Conservation (phyloP, 2,797 vertebrate genomes). For the Zalophus californianus region DNA sequence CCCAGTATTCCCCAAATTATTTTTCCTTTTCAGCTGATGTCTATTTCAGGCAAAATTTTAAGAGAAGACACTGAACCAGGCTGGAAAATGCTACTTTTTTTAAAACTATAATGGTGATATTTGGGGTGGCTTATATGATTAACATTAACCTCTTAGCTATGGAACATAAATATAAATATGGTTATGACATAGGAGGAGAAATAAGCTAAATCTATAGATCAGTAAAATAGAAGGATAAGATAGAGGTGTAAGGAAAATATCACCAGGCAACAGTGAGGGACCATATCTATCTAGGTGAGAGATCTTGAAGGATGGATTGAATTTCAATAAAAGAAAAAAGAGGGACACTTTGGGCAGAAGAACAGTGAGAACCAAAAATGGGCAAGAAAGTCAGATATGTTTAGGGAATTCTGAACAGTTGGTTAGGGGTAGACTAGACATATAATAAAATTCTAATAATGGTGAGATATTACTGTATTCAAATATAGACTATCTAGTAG, state of each 20-base stretch:
- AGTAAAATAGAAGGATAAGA: neutral
- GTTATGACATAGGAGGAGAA: neutral
- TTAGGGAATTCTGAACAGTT: neutral
- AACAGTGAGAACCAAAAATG: neutral
- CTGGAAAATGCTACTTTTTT: neutral
- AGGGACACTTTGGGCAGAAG: neutral
- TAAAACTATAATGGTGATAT: neutral
- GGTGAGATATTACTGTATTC: neutral
- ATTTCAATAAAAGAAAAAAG: neutral
- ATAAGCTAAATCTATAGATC: neutral
- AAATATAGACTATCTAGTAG: neutral
- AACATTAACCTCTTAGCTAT: neutral
- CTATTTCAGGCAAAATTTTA: constrained; percentile 43
- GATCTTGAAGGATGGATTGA: neutral
- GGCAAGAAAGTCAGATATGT: neutral
- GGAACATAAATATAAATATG: neutral
- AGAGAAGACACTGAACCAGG: constrained; percentile 5
- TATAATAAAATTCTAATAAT: neutral
- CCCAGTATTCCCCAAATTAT: neutral
- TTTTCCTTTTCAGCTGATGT: neutral
- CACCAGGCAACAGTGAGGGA: neutral
- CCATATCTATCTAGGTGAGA: neutral
- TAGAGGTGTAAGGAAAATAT: neutral
- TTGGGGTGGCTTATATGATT: neutral
- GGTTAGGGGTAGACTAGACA: neutral